Conservation (phyloP, 2,113 vertebrate species). For the Xenotilapia leptura region DNA sequence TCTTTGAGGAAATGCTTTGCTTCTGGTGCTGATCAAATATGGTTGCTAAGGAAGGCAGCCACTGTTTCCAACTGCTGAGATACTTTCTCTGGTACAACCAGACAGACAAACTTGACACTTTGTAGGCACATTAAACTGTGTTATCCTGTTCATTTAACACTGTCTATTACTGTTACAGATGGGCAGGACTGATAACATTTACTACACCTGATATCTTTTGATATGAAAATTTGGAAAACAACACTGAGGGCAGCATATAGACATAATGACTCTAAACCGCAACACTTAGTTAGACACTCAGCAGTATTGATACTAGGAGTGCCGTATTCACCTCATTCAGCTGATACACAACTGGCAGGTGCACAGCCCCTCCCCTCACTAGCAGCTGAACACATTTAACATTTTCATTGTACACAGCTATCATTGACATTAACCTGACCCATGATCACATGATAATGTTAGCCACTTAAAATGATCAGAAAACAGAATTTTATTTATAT, state of each 20-base stretch:
- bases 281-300: background rate
- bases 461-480: background rate
- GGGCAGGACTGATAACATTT: background rate
- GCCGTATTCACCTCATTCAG: background rate
- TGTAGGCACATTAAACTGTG: background rate
- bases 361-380: background rate
- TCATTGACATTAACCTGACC: background rate
- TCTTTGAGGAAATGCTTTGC: background rate
- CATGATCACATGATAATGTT: background rate
- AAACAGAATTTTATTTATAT: background rate
- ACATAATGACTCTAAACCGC: background rate
- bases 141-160: background rate
- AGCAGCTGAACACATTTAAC: background rate
- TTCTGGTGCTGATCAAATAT: background rate
- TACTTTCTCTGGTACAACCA: background rate
- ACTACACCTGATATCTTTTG: background rate
- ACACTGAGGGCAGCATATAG: background rate
- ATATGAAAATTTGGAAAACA: background rate
- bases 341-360: background rate
- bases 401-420: background rate
- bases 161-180: background rate
- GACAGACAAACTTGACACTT: background rate
- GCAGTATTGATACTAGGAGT: background rate
- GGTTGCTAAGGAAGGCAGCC: background rate
- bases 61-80: background rate